Evolutionary conservation across 1,140 invertebrate genomes (phyloP).

Genomic region (Rhynchophorus ferrugineus): DNA sequence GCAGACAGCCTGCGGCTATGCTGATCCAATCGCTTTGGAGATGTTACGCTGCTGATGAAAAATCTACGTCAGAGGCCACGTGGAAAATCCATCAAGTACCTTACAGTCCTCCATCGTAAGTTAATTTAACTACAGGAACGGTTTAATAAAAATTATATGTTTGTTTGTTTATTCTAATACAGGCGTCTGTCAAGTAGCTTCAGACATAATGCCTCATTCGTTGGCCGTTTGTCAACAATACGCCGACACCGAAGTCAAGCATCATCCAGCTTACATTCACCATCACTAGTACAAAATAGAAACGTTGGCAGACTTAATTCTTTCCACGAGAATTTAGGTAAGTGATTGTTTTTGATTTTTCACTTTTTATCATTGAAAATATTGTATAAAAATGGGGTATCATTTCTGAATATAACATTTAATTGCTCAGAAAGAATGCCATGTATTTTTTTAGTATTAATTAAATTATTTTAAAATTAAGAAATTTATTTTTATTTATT

Average conservation of each 20-base stretch:
- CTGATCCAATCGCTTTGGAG: constrained; percentile 32
- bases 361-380: no score
- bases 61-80: constrained; percentile 43
- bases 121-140: no score
- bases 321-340: constrained; percentile 65
- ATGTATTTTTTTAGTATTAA: no score
- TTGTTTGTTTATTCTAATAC: no score
- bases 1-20: constrained; percentile 32
- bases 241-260: constrained; percentile 70
- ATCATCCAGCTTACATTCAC: constrained; percentile 49
- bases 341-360: no score
- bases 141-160: no score
- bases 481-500: no score
- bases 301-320: constrained; percentile 61
- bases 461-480: no score
- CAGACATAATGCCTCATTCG: constrained; percentile 86
- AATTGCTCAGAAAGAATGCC: no score
- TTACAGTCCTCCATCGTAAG: constrained; percentile 76
- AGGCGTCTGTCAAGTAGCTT: constrained; percentile 69
- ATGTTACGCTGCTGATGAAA: constrained; percentile 33
- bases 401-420: no score
- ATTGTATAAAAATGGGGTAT: no score
- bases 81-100: constrained; percentile 86
- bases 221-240: constrained; percentile 78
- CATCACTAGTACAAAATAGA: constrained; percentile 53